These are phyloP conservation scores for Macheiramphus alcinus DNA, from an alignment of 2,113 vertebrate species.

Conservation along the genomic window DNA sequence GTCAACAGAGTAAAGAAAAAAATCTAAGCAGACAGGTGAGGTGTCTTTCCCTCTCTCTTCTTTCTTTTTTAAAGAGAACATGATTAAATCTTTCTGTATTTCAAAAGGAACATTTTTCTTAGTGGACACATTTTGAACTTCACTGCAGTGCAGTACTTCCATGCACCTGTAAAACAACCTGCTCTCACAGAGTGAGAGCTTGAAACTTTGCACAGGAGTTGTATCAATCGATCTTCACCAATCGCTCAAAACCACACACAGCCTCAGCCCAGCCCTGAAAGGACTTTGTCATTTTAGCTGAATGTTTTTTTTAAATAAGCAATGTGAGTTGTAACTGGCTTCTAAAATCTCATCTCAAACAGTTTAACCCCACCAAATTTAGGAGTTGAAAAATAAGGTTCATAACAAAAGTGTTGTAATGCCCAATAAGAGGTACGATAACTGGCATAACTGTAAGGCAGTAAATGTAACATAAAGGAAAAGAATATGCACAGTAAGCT, in stretches of 20 bases:
- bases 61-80: not conserved
- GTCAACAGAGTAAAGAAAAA: not conserved
- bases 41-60: not conserved
- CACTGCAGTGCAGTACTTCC: not conserved
- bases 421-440: not conserved
- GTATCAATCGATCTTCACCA: not conserved
- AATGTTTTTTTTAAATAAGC: not conserved
- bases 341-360: not conserved
- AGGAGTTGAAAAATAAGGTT: not conserved
- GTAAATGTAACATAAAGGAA: not conserved
- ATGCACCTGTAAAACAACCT: not conserved
- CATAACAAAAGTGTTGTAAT: not conserved
- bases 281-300: not conserved
- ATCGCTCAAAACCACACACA: not conserved
- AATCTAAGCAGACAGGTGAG: not conserved
- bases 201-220: not conserved
- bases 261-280: not conserved
- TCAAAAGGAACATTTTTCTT: not conserved
- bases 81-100: not conserved
- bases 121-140: not conserved
- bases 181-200: not conserved
- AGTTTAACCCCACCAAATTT: not conserved
- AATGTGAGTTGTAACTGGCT: not conserved
- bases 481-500: not conserved
- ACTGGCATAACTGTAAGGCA: not conserved